A percentile compares a stretch with the other conserved stretches of the same genome.
Conservation (phyloP, 2,797 vertebrate genomes). For the Hydrocynus forskahlii region DNA sequence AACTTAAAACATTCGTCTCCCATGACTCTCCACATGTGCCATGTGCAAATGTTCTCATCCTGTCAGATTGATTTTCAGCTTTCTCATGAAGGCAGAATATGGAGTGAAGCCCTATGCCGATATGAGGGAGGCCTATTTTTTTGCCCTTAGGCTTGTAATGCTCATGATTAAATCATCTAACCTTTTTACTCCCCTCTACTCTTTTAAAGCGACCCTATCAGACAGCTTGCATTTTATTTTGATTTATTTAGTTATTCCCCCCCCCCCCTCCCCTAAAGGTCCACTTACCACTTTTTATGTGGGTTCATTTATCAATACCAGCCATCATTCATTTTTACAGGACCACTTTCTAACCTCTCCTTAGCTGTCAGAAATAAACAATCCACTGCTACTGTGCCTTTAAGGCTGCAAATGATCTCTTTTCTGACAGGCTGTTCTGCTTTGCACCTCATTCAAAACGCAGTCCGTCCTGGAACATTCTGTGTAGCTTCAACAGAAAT, state of each 20-base stretch:
- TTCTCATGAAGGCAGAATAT: slow-evolving; percentile 33
- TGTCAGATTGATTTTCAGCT: slow-evolving; percentile 47
- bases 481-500: not conserved
- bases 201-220: not conserved
- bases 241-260: too few relatives aligned
- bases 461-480: not conserved
- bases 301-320: not conserved
- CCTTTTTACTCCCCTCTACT: not conserved
- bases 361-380: too few relatives aligned
- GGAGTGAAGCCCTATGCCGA: not conserved
- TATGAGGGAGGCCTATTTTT: not conserved
- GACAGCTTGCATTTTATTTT: not conserved
- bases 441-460: not conserved
- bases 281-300: not conserved
- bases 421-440: too few relatives aligned
- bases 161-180: not conserved
- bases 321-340: not conserved
- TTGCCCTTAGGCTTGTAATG: not conserved
- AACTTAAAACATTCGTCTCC: slow-evolving; percentile 41
- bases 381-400: too few relatives aligned
- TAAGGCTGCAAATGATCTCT: not conserved
- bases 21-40: slow-evolving; percentile 39
- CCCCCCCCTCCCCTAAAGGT: too few relatives aligned
- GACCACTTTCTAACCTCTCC: not conserved
- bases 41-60: slow-evolving; percentile 45